These are phyloP conservation scores for Anniella stebbinsi DNA, from an alignment of 2,797 vertebrate genomes.

Conservation along the genomic window DNA sequence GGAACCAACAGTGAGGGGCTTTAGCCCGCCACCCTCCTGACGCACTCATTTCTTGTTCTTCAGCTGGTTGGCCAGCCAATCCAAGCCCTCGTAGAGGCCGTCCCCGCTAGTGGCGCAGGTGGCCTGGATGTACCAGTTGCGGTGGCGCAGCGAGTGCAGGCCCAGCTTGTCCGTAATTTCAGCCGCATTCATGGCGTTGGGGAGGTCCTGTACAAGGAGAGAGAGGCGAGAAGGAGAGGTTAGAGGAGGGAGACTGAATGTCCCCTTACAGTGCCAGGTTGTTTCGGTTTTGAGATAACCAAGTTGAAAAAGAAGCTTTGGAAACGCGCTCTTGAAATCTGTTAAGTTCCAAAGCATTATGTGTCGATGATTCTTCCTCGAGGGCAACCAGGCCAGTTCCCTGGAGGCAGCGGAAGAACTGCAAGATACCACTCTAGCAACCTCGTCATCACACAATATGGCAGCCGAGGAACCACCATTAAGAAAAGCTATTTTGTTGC, in stretches of 20 bases:
- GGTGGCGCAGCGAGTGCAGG: constrained; percentile 94
- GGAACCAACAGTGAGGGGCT: constrained; percentile 41
- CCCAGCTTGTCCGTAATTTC: constrained; percentile 98
- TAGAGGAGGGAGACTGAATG: not conserved
- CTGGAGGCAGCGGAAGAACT: no score
- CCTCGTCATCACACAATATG: no score
- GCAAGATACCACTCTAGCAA: not conserved
- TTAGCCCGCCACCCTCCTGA: constrained; percentile 39
- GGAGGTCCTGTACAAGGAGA: constrained; percentile 86
- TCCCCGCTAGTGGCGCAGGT: constrained; percentile 97
- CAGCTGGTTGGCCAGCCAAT: constrained; percentile 98
- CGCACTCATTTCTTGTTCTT: constrained; percentile 95
- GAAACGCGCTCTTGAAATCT: not conserved
- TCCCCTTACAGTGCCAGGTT: not conserved
- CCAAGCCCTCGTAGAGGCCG: constrained; percentile 94
- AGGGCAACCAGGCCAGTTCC: no score
- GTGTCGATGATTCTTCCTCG: not conserved
- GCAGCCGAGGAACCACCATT: not conserved
- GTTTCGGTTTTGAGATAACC: no score
- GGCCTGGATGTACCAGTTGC: constrained; percentile 98
- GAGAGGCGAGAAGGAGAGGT: constrained; percentile 27
- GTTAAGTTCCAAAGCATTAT: not conserved
- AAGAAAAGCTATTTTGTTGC: not conserved
- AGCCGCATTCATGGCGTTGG: constrained; percentile 96
- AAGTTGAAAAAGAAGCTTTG: no score